Evolutionary conservation across 2,888 invertebrate species (phyloP).

Genomic region (Leptura quadrifasciata): DNA sequence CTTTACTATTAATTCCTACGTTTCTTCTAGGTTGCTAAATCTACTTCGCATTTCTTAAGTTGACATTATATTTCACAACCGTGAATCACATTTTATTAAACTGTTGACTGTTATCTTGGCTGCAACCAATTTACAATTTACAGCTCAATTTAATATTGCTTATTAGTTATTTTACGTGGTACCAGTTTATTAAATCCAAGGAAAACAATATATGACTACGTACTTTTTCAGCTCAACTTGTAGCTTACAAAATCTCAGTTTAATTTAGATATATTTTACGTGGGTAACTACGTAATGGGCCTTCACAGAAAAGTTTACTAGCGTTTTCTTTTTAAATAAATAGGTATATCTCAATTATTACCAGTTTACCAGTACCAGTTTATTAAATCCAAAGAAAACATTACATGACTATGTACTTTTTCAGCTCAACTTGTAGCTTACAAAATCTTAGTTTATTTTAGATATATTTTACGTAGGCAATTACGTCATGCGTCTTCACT

Average conservation of each 20-base stretch:
- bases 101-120: not conserved
- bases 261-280: not conserved
- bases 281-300: no score
- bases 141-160: not conserved
- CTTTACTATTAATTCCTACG: no score
- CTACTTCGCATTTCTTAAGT: no score
- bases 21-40: no score
- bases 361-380: no score
- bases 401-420: not conserved
- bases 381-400: not conserved
- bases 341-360: no score
- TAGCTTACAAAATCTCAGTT: not conserved
- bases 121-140: not conserved
- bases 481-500: no score
- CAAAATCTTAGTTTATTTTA: not conserved
- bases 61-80: no score
- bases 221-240: not conserved
- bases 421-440: not conserved
- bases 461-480: not conserved
- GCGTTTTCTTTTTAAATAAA: no score
- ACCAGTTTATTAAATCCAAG: slow-evolving; percentile 1
- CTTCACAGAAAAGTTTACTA: no score
- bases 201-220: not conserved
- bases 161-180: not conserved
- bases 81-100: not conserved